Conservation (phyloP, 53 echinoderm and acorn worm species). For the Actinopyga echinites region DNA sequence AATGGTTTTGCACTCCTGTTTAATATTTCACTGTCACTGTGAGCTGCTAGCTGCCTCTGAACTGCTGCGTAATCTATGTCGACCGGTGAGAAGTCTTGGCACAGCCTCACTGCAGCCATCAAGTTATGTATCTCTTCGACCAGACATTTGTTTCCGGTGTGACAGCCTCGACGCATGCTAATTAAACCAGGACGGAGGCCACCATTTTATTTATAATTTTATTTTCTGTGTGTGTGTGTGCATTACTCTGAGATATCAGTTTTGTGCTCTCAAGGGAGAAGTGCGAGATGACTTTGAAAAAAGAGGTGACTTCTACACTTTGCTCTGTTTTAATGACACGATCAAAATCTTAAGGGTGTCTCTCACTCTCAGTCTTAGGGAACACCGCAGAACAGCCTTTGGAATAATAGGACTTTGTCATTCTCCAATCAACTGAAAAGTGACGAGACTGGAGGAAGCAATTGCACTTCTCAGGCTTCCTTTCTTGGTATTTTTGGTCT, state of each 20-base stretch:
- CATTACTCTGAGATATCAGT: not conserved
- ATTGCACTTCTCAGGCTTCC: not conserved
- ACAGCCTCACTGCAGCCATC: no score
- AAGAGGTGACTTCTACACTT: not conserved
- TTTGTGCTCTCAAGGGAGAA: not conserved
- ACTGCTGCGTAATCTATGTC: not conserved
- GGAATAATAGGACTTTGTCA: not conserved
- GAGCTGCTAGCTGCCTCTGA: not conserved
- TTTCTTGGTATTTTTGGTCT: not conserved
- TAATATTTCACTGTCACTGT: conserved; percentile 14
- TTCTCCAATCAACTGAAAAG: not conserved
- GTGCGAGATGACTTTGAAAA: not conserved
- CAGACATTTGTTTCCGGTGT: conserved; percentile 34
- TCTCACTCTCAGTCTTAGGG: no score
- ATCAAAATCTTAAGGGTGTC: no score
- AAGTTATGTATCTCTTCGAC: no score
- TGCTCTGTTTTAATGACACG: not conserved
- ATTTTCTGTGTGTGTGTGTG: not conserved
- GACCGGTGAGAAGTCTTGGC: not conserved
- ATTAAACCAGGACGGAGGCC: conserved; percentile 33
- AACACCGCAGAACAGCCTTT: no score
- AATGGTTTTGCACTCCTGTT: conserved; percentile 26
- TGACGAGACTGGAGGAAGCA: not conserved
- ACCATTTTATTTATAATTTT: not conserved
- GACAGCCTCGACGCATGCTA: conserved; percentile 11